A percentile compares a stretch with the other conserved stretches of the same genome.
Evolutionary conservation across 1,140 invertebrate genomes (phyloP).

Genomic region (Saxidomus purpurata): DNA sequence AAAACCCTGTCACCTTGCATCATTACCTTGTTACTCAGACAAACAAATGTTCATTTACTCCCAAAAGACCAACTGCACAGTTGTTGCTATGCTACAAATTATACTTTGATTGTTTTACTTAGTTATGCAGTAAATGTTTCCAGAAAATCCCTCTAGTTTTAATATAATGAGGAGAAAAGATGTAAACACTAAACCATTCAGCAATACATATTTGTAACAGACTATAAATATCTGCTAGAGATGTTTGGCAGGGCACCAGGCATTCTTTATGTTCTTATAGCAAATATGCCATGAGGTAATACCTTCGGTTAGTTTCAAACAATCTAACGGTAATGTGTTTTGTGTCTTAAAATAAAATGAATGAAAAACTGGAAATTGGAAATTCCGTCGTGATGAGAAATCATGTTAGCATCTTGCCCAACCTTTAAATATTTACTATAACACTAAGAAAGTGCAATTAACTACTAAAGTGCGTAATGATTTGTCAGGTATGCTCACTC

Average conservation of each 20-base stretch:
- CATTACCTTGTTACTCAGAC: no score
- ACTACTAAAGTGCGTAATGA: no score
- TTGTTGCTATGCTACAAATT: no score
- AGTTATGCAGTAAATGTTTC: no score
- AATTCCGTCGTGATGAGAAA: neutral
- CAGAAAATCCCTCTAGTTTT: no score
- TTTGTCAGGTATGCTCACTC: no score
- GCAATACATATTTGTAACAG: neutral
- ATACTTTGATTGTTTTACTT: no score
- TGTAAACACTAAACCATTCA: neutral
- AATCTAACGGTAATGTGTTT: neutral
- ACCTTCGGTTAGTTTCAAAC: neutral
- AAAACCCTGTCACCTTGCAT: no score
- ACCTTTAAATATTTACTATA: no score
- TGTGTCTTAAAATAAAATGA: neutral
- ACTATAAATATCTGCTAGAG: conserved; percentile 4
- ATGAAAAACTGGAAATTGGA: neutral
- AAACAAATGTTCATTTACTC: no score
- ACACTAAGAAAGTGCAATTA: no score
- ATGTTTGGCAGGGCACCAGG: neutral
- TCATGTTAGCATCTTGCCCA: neutral
- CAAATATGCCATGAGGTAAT: neutral
- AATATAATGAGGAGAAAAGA: neutral
- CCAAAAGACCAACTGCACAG: no score
- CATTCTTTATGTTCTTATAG: neutral